Percentiles rank a stretch among this genome's conserved stretches.
These are phyloP conservation scores for Myodes glareolus DNA, from an alignment of 2,113 vertebrate genomes.

Conservation along the genomic window DNA sequence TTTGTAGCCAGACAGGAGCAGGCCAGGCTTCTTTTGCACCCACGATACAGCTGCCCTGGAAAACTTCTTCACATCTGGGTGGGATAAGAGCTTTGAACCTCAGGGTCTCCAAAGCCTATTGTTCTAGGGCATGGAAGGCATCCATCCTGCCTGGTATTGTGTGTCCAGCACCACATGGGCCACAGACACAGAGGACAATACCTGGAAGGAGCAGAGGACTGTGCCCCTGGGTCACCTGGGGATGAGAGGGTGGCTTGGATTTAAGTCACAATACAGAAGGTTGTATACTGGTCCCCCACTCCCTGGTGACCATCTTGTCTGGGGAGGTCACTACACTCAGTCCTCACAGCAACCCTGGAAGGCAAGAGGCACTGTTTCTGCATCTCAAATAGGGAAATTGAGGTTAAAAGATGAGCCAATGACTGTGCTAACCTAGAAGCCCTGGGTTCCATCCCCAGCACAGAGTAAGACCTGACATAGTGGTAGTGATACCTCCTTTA, in stretches of 20 bases:
- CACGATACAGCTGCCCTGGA: too few species aligned
- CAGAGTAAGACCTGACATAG: neutral
- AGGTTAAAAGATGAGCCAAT: neutral
- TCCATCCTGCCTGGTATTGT: too few species aligned
- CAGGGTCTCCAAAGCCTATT: neutral
- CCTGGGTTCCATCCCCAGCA: neutral
- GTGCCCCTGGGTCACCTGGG: neutral
- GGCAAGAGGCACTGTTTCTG: neutral
- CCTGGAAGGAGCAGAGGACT: neutral
- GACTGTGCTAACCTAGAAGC: neutral
- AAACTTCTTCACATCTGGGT: neutral
- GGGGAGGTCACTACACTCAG: neutral
- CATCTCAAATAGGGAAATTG: neutral
- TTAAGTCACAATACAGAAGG: neutral
- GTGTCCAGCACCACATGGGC: neutral
- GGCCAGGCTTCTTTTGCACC: neutral
- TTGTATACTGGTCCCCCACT: neutral
- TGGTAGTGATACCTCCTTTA: neutral
- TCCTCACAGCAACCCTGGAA: neutral
- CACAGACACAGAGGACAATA: neutral
- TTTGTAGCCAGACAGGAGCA: neutral
- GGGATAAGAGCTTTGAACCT: neutral
- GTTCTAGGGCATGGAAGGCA: neutral
- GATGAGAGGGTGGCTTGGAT: accelerated
- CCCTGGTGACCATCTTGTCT: neutral